Evolutionary conservation across 2,797 vertebrate species (phyloP), one percentile per base, ranked within the genome.

Genomic region (Novumbra hubbsi): DNA sequence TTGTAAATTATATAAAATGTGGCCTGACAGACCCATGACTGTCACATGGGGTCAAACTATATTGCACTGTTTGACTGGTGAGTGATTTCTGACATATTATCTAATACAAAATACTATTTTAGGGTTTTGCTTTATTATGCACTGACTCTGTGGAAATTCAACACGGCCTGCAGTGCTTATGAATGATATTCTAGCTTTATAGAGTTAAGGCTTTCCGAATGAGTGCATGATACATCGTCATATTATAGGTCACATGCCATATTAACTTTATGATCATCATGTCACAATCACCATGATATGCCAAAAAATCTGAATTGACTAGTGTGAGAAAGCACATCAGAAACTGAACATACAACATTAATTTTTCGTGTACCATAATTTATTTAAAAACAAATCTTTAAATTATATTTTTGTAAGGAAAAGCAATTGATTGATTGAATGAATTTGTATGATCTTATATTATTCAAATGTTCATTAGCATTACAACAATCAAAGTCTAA

Each of bases 211-310:
- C 83, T 74, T 70, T 70, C 84, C 84, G 71, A 85, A 85, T 78
- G 85, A 72, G 81, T 87, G 87, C 75, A 82, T 83, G 82, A 74
- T 70, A 65, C 69, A 77, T 74, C 65, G 86, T 79, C 77, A 91
- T 76, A 74, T 75, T 86, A 92, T 91, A 88, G 28, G 85, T 86
- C 84, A 88, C 83, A 87, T 87, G 82, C 64, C 78, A 77, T 75
- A 80, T 89, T 83, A 38, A 87, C 90, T 84, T 38, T 77, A 76
- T 79, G 77, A 87, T 81, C 87, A 73, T 84, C 80, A 55, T 79
- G 70, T 77, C 73, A 60, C 63, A 45, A 77, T 82, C 84, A 75
- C 83, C 83, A 85, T 76, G 71, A 84, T 86, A 82, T 83, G 73
- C 73, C 73, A 70, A 49, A 90, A 87, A 91, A 90, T 92, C 84